Evolutionary conservation across 2,797 vertebrate genomes (phyloP), one percentile per base, ranked within the genome.

Genomic region (Urocyon cinereoargenteus): DNA sequence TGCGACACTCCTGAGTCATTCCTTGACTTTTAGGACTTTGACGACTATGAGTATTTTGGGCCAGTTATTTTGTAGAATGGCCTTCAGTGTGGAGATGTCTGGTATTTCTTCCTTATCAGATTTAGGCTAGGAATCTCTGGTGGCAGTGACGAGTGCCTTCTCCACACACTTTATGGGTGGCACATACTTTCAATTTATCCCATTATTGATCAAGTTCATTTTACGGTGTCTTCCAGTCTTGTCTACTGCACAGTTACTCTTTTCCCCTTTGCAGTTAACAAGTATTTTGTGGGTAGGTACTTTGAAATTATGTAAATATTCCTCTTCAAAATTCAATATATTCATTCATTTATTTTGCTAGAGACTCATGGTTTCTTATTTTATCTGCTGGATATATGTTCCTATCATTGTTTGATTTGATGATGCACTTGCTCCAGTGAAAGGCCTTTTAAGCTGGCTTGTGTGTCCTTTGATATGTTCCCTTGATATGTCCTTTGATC

Each of bases 231-330:
- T 59, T 49, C 31, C 59, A 57, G 49, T 1, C 24, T 96, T 86
- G 78, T 81, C 51, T 88, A 88, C 55, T 51, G 18, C 9, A 34
- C 86, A 78, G 49, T 34, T 34, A 31, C 15, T 59, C 26, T 68
- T 68, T 79, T 22, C 13, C 11, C 24, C 57, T 49, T 79, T 81
- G 34, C 21, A 62, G 72, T 81, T 75, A 51, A 8, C 89, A 36
- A 70, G 34, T 51, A 51, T 45, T 31, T 16, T 26, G 15, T 86
- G 11, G 13, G 45, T 40, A 78, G 15, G 21, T 26, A n/a, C 14
- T 91, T 40, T 86, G 68, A 85, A 70, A 86, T 68, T 79, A 57
- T 53, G 5, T 73, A 86, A 88, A n/a, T 70, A 79, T 51, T 88
- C 19, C 49, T n/a, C 45, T 79, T 85, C 45, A 81, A n/a, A 53